These are phyloP conservation scores for Agriotes lineatus DNA, from an alignment of 2,888 invertebrate genomes.

Conservation along the genomic window DNA sequence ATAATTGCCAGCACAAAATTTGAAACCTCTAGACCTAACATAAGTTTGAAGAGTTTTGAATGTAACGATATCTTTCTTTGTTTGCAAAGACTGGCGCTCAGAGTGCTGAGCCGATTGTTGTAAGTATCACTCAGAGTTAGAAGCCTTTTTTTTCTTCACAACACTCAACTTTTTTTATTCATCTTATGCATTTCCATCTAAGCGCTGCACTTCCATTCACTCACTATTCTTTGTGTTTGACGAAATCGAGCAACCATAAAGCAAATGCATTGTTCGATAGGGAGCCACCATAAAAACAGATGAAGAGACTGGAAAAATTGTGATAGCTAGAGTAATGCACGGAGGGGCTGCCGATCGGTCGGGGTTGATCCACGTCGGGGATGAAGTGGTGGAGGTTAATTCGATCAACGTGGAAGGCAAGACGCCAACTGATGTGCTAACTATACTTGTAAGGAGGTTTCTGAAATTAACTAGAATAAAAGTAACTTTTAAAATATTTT, in stretches of 20 bases:
- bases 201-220: neutral
- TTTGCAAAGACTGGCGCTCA: constrained; percentile 81
- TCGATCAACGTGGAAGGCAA: constrained; percentile 93
- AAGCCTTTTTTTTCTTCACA: constrained; percentile 6
- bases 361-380: constrained; percentile 95
- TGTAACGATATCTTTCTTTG: constrained; percentile 48
- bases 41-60: neutral
- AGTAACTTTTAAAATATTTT: constrained; percentile 56
- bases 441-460: constrained; percentile 79
- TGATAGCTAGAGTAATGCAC: constrained; percentile 96
- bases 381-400: constrained; percentile 97
- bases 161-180: neutral
- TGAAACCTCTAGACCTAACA: too few species aligned
- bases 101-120: constrained; percentile 96
- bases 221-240: neutral
- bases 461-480: neutral
- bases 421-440: constrained; percentile 92
- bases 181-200: constrained; percentile 8
- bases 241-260: neutral
- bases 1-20: too few species aligned
- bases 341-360: constrained; percentile 97
- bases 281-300: constrained; percentile 97
- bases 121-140: constrained; percentile 75
- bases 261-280: constrained; percentile 67
- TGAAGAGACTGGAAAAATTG: constrained; percentile 92